These are phyloP conservation scores for Eptatretus atami DNA, from an alignment of 2,797 vertebrate species.

Conservation along the genomic window DNA sequence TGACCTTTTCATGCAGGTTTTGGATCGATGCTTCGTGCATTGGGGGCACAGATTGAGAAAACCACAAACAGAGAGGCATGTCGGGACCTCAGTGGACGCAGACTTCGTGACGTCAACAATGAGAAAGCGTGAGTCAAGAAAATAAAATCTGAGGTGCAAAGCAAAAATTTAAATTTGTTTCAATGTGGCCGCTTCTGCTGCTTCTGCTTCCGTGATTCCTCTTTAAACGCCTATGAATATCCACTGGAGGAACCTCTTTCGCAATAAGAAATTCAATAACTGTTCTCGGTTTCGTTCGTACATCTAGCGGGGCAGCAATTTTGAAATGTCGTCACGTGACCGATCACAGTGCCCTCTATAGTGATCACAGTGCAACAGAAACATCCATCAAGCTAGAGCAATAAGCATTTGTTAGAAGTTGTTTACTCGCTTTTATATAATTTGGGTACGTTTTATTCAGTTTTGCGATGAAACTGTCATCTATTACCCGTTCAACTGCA, in stretches of 20 bases:
- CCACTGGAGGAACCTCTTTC: too few relatives aligned
- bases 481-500: not conserved
- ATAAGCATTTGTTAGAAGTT: too few relatives aligned
- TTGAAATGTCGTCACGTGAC: too few relatives aligned
- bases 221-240: too few relatives aligned
- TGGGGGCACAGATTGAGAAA: constrained; percentile 89
- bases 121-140: constrained; percentile 48
- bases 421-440: too few relatives aligned
- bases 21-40: constrained; percentile 73
- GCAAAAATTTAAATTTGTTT: constrained; percentile 1
- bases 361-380: too few relatives aligned
- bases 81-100: constrained; percentile 57
- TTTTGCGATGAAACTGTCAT: not conserved
- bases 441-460: not conserved
- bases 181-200: constrained; percentile 5
- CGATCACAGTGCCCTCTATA: too few relatives aligned
- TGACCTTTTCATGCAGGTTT: constrained; percentile 27
- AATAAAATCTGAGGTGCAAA: too few relatives aligned
- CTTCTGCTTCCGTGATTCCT: not conserved
- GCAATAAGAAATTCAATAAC: too few relatives aligned
- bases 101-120: constrained; percentile 70
- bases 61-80: constrained; percentile 84
- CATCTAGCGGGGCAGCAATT: too few relatives aligned
- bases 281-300: too few relatives aligned
- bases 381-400: too few relatives aligned